A percentile compares a stretch with the other conserved stretches of the same genome.
phyloP scores from a whole-genome alignment of 23 tunicate genomes.

The Halocynthia aurantium region DNA sequence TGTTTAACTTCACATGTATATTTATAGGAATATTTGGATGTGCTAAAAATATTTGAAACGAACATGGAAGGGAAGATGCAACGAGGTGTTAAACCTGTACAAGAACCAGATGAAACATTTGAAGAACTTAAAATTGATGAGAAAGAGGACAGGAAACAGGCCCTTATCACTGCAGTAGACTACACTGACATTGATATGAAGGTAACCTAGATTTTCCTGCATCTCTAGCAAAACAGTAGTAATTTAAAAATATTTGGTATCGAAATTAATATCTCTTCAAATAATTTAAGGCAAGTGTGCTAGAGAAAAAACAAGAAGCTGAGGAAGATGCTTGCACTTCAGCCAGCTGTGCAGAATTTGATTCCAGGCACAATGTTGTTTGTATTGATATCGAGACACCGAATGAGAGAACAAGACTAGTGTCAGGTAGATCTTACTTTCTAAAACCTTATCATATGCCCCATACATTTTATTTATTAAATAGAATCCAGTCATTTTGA shows the following conservation, averaged over 20 bases:
- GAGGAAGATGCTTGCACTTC: too few species aligned
- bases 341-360: too few species aligned
- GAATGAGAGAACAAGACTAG: neutral
- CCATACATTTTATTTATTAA: neutral
- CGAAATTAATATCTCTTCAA: neutral
- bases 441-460: neutral
- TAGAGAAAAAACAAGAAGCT: too few species aligned
- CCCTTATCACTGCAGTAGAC: conserved; percentile 7
- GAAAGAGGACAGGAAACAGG: neutral
- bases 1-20: neutral
- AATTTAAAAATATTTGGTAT: neutral
- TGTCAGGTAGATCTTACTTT: neutral
- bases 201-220: neutral
- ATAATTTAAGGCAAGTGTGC: neutral
- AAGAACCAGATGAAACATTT: conserved; percentile 58
- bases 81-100: conserved; percentile 47
- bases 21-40: conserved; percentile 69
- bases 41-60: conserved; percentile 47
- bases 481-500: neutral
- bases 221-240: neutral
- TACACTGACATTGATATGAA: conserved; percentile 15
- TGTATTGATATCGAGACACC: too few species aligned
- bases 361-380: too few species aligned
- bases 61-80: conserved; percentile 36
- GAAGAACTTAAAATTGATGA: neutral